Base-by-base conservation (phyloP, 2,113 vertebrate genomes). In the Edolisoma coerulescens region DNA sequence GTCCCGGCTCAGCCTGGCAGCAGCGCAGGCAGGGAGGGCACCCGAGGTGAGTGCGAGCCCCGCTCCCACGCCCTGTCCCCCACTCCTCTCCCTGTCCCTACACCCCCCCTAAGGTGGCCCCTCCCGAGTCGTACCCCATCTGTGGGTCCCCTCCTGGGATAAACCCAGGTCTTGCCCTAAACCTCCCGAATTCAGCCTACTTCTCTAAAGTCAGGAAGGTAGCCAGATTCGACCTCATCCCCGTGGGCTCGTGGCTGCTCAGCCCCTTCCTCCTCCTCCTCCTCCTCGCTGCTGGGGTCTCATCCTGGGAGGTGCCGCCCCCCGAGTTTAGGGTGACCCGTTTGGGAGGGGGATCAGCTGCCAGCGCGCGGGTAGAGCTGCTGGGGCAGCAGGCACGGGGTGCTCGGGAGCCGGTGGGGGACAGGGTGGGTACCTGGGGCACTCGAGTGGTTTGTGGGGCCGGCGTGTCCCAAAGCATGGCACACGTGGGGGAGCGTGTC, bases 1-100 rank as follows among this genome's bases (percentile, higher is more conserved):
- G 89, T 95, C 86, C 80, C 44, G 35, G 75, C 92, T 88, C 84
- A 76, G 87, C 89, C 92, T 57, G 87, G 94, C 87, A 68, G 94
- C 95, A 7, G 75, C 23, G 54, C 73, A 24, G 73, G 93, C 88
- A 63, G 14, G 26, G 70, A 90, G 86, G 67, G 75, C 74, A 77
- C 61, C 10, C 56, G 7, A 10, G 95, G 94, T 96, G 92, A 96
- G 95, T 95, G 91, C 1, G 11, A 70, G 20, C 24, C 26, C 41
- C 3, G 17, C 27, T 28, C 45, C 49, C 42, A 2, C 16, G 11
- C 30, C 30, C 44, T 3, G 10, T 5, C 3, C 30, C 39, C 47
- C 27, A 1, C 15, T 17, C 22, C 45, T 24, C 60, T 44, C 26
- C 22, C 13, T 39, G 44, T 8, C 26, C 53, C 11, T 13, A 13